Conservation (phyloP, 2,113 vertebrate genomes). For the Garra rufa region DNA sequence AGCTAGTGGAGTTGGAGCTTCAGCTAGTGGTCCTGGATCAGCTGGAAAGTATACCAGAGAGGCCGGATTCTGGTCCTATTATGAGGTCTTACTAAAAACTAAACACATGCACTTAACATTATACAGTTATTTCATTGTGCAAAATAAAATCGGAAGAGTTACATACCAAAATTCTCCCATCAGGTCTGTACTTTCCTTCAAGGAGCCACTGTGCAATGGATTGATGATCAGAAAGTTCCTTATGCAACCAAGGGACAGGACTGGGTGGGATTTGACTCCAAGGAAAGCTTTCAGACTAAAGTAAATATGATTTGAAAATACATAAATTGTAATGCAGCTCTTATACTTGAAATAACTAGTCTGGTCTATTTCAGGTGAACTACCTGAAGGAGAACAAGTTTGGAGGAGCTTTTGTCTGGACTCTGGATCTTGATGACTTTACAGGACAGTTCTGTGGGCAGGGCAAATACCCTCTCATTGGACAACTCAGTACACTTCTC, state of each 20-base stretch:
- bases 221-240: conserved; percentile 76
- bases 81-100: conserved; percentile 70
- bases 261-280: conserved; percentile 81
- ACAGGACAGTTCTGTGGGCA: conserved; percentile 76
- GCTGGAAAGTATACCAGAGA: conserved; percentile 76
- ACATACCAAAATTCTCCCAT: neutral
- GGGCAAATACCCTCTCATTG: conserved; percentile 76
- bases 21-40: conserved; percentile 64
- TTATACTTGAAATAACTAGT: neutral
- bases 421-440: conserved; percentile 83
- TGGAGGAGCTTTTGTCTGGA: conserved; percentile 82
- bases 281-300: conserved; percentile 76
- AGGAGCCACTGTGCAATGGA: conserved; percentile 67
- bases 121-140: neutral
- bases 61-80: conserved; percentile 79
- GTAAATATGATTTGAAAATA: conserved; percentile 59
- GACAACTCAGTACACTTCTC: conserved; percentile 69
- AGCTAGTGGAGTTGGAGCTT: conserved; percentile 59
- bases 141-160: neutral
- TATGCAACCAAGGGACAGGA: conserved; percentile 73
- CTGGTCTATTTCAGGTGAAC: conserved; percentile 63
- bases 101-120: neutral
- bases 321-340: neutral
- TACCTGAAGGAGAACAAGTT: conserved; percentile 76
- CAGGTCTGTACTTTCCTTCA: conserved; percentile 78